Base-by-base conservation (phyloP, 2,113 vertebrate genomes). In the Fulica atra region DNA sequence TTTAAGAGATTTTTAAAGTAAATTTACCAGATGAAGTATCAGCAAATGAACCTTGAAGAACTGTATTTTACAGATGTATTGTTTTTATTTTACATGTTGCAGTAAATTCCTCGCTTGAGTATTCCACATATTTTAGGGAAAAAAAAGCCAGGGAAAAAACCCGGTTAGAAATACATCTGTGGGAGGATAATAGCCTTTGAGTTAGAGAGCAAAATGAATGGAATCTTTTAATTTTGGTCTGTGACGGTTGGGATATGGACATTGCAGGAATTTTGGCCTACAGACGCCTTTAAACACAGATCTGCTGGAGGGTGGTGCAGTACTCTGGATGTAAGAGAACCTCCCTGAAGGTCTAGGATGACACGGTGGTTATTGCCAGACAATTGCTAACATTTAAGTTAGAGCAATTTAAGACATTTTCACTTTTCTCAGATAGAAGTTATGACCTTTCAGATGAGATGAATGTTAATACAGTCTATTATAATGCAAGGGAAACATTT, bases 1-100 rank as follows among this genome's bases (percentile, higher is more conserved):
- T 91, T 90, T 68, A 87, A 54, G 73, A 61, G 21, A 42, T 61
- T 80, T 87, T 89, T 79, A 25, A 92, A 92, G 63, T 48, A 53
- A 57, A 77, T 87, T 89, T 94, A 65, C 71, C 36, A 48, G 35
- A 36, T 63, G 65, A 81, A 73, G 61, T 82, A 40, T 28, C 33
- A 79, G 46, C 59, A 94, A 63, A 57, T 69, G 61, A 86, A 57
- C 69, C 59, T 16, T 92, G 89, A 89, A 84, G 82, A 81, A 21
- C 38, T 21, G 33, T 46, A 35, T 56, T 6, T 3, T 28, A 48
- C 70, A 11, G 4, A 89, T 53, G 44, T 33, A n/a, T 48, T 64
- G 38, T 0, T 82, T 92, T 81, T 81, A 61, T 86, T 96, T 94
- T 81, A 53, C 9, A 0, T 42, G 19, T 78, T 63, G 53, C 53